These are phyloP conservation scores for Ennomos fuscantarius DNA, from an alignment of 2,888 invertebrate species.

Conservation along the genomic window DNA sequence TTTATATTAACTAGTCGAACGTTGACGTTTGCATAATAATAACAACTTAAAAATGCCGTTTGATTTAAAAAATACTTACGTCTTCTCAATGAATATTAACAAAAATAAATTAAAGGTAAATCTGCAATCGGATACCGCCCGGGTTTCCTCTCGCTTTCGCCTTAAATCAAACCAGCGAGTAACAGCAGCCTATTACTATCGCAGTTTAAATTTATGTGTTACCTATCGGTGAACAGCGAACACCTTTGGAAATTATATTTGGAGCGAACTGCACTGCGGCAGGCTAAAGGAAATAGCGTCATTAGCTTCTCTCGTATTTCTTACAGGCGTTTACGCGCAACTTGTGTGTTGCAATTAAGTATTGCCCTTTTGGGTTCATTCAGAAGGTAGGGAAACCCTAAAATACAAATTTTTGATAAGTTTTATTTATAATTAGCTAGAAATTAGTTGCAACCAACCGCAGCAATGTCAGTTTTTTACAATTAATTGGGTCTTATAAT, in stretches of 20 bases:
- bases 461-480: too few species aligned
- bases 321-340: constrained; percentile 68
- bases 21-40: too few species aligned
- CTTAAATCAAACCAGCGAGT: constrained; percentile 69
- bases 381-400: background rate
- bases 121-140: constrained; percentile 53
- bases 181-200: constrained; percentile 72
- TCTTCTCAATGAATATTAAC: constrained; percentile 16
- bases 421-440: too few species aligned
- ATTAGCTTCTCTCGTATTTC: constrained; percentile 80
- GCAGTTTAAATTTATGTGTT: constrained; percentile 77
- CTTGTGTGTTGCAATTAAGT: constrained; percentile 57
- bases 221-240: constrained; percentile 73
- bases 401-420: background rate
- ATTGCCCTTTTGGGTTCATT: constrained; percentile 39
- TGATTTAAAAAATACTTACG: background rate
- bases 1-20: too few species aligned
- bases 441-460: too few species aligned
- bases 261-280: constrained; percentile 72
- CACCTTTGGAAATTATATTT: constrained; percentile 79
- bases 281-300: constrained; percentile 76
- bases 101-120: constrained; percentile 41
- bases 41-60: background rate
- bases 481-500: too few species aligned
- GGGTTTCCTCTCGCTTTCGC: constrained; percentile 58